Percentiles rank a stretch among this genome's conserved stretches.
These are phyloP conservation scores for Tholera decimalis DNA, from an alignment of 2,888 invertebrate genomes.

Conservation along the genomic window DNA sequence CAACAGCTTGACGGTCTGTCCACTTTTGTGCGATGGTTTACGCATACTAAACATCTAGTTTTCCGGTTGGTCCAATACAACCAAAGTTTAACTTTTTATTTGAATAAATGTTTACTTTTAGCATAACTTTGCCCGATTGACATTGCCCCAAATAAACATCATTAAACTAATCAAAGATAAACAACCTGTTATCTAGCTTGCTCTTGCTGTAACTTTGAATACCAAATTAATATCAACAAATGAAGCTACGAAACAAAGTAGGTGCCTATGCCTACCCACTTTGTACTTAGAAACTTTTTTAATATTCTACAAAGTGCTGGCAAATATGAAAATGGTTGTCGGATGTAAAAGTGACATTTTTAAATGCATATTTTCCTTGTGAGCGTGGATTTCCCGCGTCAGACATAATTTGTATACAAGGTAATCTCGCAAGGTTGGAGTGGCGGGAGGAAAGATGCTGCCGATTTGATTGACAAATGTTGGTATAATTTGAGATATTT, in stretches of 20 bases:
- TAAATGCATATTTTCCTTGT: constrained; percentile 28
- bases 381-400: constrained; percentile 14
- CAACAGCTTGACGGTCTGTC: constrained; percentile 51
- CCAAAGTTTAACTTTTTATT: constrained; percentile 14
- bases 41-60: constrained; percentile 54
- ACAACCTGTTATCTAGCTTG: constrained; percentile 14
- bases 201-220: constrained; percentile 2
- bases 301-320: constrained; percentile 36
- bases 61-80: constrained; percentile 38
- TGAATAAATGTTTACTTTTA: constrained; percentile 20
- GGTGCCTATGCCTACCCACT: no score
- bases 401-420: constrained; percentile 35
- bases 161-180: constrained; percentile 23
- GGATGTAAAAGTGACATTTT: constrained; percentile 25
- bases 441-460: neutral
- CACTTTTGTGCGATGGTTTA: constrained; percentile 39
- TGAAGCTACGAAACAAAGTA: constrained; percentile 1
- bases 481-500: constrained; percentile 3
- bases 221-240: constrained; percentile 23
- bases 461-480: constrained; percentile 7
- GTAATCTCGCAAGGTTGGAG: neutral
- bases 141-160: constrained; percentile 39
- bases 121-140: constrained; percentile 21
- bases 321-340: constrained; percentile 6
- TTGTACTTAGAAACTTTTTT: constrained; percentile 25